Base-by-base conservation (phyloP, 1,140 invertebrate genomes). In the Drosophila paulistorum region DNA sequence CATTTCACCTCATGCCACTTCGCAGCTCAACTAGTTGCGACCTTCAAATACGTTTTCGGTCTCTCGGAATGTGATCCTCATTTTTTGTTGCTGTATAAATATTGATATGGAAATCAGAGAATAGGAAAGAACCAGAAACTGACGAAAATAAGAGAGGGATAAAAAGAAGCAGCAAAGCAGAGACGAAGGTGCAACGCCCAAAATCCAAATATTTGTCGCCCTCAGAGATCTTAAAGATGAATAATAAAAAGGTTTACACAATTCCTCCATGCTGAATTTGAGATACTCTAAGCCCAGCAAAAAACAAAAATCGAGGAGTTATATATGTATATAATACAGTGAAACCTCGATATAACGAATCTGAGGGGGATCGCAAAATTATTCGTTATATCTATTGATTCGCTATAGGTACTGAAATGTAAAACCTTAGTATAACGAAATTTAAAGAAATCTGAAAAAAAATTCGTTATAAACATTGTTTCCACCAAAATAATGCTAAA, bases 41-140 rank as follows among this genome's bases (percentile, higher is more conserved):
- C 45, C 45, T 51, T 51, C 17, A 51, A 30, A 51, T 51, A 51
- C 45, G 45, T 51, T 51, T 70, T 57, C 51, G 55, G n/a, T 67
- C 39, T 26, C 48, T 33, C 17, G 45, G 17, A 23, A 51, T 51
- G 45, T 63, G 17, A 30, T 66, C 11, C 65, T 60, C 20, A 20
- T 58, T 17, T 30, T 26, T 33, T 14, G 39, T 55, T 73, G 41
- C 68, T 73, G 71, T 65, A 74, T 70, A 77, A 74, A 74, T 77
- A 77, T 77, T 77, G 71, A 74, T 74, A 77, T 77, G 71, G 62
- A 74, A 77, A 76, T 76, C 54, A 37, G 54, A 45, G 67, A 55
- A 58, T 39, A 30, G 20, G 45, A 13, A 42, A 41, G 41, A 17
- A 54, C 30, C 41, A 58, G 45, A 67, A 67, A 63, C 45, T 26